Evolutionary conservation across 2,797 vertebrate genomes (phyloP).

Genomic region (Petrocephalus sullivani): DNA sequence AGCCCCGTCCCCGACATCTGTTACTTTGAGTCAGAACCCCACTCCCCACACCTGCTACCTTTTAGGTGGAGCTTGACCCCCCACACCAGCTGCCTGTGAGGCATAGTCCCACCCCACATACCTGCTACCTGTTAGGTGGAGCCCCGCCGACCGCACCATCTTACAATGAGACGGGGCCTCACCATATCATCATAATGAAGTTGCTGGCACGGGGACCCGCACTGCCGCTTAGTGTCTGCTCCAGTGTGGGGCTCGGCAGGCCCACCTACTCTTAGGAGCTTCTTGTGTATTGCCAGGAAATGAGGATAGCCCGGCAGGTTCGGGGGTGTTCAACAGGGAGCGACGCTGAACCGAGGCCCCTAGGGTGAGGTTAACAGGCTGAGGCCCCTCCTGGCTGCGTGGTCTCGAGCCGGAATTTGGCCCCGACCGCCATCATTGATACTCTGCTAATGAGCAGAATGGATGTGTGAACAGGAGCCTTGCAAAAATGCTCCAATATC

Average conservation of each 20-base stretch:
- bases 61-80: no score
- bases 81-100: no score
- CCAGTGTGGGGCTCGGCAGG: no score
- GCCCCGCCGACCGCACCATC: neutral
- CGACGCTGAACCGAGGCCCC: neutral
- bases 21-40: neutral
- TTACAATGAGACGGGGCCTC: neutral
- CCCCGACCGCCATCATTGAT: neutral
- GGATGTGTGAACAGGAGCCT: neutral
- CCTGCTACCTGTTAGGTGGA: neutral
- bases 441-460: neutral
- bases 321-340: constrained; percentile 41
- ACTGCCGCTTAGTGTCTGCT: neutral
- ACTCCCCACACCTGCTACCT: neutral
- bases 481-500: neutral
- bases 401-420: neutral
- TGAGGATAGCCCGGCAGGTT: constrained; percentile 27
- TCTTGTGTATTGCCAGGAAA: neutral
- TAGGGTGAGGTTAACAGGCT: neutral
- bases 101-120: no score
- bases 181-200: neutral
- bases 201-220: neutral
- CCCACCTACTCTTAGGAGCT: neutral
- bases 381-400: neutral
- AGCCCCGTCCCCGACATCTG: no score